Percentiles rank a stretch among this genome's conserved stretches.
Conservation (phyloP, 1,140 invertebrate genomes). For the Microvelia longipes region DNA sequence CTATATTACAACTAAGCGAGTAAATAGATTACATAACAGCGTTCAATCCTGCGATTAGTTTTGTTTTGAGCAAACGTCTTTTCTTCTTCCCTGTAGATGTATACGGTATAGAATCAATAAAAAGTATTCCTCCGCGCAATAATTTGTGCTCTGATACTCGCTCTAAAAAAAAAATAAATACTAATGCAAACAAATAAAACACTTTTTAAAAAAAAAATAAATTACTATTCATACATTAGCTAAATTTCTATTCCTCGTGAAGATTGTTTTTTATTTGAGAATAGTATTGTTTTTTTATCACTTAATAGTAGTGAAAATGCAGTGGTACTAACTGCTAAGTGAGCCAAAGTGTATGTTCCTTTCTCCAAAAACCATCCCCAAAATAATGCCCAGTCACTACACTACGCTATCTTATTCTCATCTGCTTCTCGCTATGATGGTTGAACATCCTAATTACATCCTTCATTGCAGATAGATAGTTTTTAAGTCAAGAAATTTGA, state of each 20-base stretch:
- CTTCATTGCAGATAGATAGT: too few relatives aligned
- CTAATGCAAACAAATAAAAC: background rate
- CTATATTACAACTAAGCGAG: too few relatives aligned
- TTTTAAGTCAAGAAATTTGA: too few relatives aligned
- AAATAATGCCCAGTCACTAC: background rate
- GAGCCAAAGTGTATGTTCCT: background rate
- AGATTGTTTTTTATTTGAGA: background rate
- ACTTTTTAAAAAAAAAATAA: background rate
- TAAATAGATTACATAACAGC: too few relatives aligned
- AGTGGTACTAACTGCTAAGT: background rate
- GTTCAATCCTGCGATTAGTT: constrained; percentile 8
- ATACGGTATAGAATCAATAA: constrained; percentile 48
- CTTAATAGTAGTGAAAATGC: background rate
- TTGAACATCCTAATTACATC: too few relatives aligned
- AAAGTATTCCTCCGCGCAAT: constrained; percentile 44
- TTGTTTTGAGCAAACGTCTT: constrained; percentile 1
- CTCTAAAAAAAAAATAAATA: constrained; percentile 22
- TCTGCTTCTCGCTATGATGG: too few relatives aligned
- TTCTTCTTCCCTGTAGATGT: constrained; percentile 41
- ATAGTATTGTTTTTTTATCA: background rate
- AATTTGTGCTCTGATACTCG: constrained; percentile 39
- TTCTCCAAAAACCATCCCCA: background rate
- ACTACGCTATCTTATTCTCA: too few relatives aligned
- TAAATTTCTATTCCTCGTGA: too few relatives aligned
- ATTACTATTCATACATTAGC: too few relatives aligned